Conservation (phyloP, 1,140 invertebrate genomes). For the Zaprionus tsacasi region DNA sequence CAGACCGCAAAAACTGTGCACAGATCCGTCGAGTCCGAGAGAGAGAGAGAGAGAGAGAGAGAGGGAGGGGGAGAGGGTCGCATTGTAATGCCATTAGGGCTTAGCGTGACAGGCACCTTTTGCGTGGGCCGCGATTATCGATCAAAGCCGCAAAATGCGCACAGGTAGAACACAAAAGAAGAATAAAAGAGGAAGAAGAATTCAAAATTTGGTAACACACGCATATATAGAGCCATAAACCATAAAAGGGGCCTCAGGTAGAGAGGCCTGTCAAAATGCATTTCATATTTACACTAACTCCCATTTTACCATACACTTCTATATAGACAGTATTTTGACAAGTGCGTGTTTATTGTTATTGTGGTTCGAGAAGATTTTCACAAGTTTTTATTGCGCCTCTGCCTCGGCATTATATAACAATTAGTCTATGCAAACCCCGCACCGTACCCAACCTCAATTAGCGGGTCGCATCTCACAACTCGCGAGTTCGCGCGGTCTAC, state of each 20-base stretch:
- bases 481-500: neutral
- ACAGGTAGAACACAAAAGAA: constrained; percentile 51
- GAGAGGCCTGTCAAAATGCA: constrained; percentile 64
- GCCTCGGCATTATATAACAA: constrained; percentile 57
- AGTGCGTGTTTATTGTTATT: constrained; percentile 56
- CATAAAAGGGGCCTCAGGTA: constrained; percentile 33
- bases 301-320: neutral
- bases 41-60: neutral
- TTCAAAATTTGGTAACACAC: neutral
- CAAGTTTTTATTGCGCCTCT: constrained; percentile 48
- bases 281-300: constrained; percentile 51
- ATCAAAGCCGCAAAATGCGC: constrained; percentile 77
- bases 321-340: constrained; percentile 63
- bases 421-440: constrained; percentile 69
- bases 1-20: constrained; percentile 61
- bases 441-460: constrained; percentile 65
- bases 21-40: neutral
- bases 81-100: constrained; percentile 71
- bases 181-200: neutral
- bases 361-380: constrained; percentile 63
- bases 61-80: neutral
- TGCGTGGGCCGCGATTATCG: constrained; percentile 79
- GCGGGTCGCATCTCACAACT: constrained; percentile 33
- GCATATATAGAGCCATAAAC: constrained; percentile 24
- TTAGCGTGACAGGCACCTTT: constrained; percentile 74